phyloP scores from a whole-genome alignment of 2,113 vertebrate genomes.

The Suncus etruscus region DNA sequence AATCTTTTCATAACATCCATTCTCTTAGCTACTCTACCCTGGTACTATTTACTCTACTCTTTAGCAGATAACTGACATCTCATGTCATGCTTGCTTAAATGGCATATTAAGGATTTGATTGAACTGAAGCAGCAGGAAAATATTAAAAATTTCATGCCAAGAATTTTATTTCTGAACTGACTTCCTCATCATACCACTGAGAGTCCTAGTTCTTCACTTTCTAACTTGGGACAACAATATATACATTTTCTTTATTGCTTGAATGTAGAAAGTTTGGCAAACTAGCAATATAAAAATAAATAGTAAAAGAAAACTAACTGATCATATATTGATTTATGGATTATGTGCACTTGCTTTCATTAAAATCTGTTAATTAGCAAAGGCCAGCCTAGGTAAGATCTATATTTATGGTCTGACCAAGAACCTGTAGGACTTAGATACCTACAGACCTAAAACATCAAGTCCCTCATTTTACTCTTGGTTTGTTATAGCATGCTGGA shows the following conservation, averaged over 20 bases:
- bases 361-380: not conserved
- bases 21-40: fast-evolving
- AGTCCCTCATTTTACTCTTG: not conserved
- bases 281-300: not conserved
- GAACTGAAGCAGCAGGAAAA: not conserved
- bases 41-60: fast-evolving
- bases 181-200: not conserved
- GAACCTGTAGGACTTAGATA: not conserved
- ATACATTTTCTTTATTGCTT: not conserved
- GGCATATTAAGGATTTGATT: not conserved
- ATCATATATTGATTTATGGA: not conserved
- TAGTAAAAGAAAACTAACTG: not conserved
- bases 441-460: not conserved
- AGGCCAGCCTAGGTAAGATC: not conserved
- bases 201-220: not conserved
- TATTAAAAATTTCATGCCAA: not conserved
- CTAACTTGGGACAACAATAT: not conserved
- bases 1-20: too few species aligned
- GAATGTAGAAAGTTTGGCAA: not conserved
- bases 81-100: not conserved
- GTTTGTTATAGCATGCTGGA: not conserved
- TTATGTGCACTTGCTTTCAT: not conserved
- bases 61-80: not conserved
- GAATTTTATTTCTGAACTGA: not conserved
- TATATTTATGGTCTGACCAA: not conserved